A percentile compares a stretch with the other conserved stretches of the same genome.
phyloP scores from a whole-genome alignment of 2,888 invertebrate genomes.

The Andrena flavipes region DNA sequence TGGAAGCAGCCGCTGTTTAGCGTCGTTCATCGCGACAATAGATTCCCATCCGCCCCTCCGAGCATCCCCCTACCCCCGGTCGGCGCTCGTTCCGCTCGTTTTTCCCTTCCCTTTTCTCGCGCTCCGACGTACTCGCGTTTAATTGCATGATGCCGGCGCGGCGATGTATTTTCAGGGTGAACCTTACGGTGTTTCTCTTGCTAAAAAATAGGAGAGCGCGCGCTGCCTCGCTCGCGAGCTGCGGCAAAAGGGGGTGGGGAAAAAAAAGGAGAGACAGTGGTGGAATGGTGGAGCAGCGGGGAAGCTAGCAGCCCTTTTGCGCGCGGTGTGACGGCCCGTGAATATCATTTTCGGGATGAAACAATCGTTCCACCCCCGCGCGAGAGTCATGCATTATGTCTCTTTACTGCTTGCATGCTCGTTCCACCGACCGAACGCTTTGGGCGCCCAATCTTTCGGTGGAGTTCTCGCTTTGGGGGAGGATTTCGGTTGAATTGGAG shows the following conservation, averaged over 20 bases:
- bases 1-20: background rate
- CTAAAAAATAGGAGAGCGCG: slow-evolving; percentile 55
- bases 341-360: slow-evolving; percentile 73
- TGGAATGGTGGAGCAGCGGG: background rate
- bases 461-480: slow-evolving; percentile 14
- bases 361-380: slow-evolving; percentile 57
- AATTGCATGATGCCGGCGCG: slow-evolving; percentile 68
- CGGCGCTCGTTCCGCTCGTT: slow-evolving; percentile 1
- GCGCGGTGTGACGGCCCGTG: slow-evolving; percentile 53
- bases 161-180: slow-evolving; percentile 68
- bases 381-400: slow-evolving; percentile 66
- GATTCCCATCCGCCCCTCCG: slow-evolving; percentile 30
- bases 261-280: background rate
- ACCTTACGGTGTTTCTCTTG: slow-evolving; percentile 60
- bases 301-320: slow-evolving; percentile 46
- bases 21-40: slow-evolving; percentile 32
- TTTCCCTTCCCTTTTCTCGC: slow-evolving; percentile 28
- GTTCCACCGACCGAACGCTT: background rate
- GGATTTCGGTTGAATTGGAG: background rate
- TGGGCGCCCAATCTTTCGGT: background rate
- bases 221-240: background rate
- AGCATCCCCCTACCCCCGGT: background rate
- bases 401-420: slow-evolving; percentile 45
- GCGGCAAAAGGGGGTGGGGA: background rate
- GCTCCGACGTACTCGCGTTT: slow-evolving; percentile 56